These are phyloP conservation scores for Neomicropteryx cornuta DNA, from an alignment of 1,140 invertebrate genomes.

Conservation along the genomic window DNA sequence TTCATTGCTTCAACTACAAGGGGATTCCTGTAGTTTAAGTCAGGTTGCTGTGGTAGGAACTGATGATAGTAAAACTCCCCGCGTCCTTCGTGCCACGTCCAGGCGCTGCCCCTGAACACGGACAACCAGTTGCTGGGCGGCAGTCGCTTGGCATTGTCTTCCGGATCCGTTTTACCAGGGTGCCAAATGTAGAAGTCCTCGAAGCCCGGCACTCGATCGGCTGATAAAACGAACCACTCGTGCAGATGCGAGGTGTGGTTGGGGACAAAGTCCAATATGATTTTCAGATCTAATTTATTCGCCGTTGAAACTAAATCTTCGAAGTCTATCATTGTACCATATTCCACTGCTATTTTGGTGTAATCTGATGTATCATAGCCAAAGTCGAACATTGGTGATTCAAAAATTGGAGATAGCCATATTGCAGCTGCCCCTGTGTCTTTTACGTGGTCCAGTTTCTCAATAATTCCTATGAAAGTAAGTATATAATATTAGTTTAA, in stretches of 20 bases:
- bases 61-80: constrained; percentile 44
- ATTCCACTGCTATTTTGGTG: constrained; percentile 41
- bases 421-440: constrained; percentile 52
- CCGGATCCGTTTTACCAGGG: constrained; percentile 30
- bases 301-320: constrained; percentile 33
- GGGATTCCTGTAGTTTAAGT: constrained; percentile 52
- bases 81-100: constrained; percentile 31
- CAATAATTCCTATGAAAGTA: constrained; percentile 38
- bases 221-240: constrained; percentile 53
- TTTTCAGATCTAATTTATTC: constrained; percentile 33
- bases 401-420: constrained; percentile 50
- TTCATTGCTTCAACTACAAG: constrained; percentile 42
- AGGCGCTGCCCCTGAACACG: constrained; percentile 25
- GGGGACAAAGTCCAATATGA: constrained; percentile 62
- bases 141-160: constrained; percentile 13
- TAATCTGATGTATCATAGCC: constrained; percentile 60
- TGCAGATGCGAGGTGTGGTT: constrained; percentile 59
- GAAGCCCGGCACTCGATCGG: constrained; percentile 32
- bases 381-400: constrained; percentile 50
- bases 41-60: constrained; percentile 42
- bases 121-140: constrained; percentile 46
- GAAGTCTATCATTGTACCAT: constrained; percentile 54
- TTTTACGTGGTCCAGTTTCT: constrained; percentile 50
- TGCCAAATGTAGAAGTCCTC: constrained; percentile 58
- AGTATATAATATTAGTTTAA: no score